Evolutionary conservation across 2,113 vertebrate genomes (phyloP).

Genomic region (Morone chrysops): DNA sequence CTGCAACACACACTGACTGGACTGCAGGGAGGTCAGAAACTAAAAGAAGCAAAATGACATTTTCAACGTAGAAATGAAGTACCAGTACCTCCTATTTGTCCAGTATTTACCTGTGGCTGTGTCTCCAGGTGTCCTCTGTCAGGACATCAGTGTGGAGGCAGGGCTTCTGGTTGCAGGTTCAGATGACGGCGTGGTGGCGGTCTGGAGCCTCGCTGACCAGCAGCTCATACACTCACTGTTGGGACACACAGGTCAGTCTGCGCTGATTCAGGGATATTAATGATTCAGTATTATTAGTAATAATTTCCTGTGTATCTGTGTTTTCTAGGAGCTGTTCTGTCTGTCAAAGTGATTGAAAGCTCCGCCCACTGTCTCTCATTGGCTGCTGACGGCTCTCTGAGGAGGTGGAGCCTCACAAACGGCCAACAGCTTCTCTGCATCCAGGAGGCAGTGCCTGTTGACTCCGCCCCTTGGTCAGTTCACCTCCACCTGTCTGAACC

Average conservation of each 20-base stretch:
- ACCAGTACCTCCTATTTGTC: no score
- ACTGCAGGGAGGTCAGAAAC: conserved; percentile 81
- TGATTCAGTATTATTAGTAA: neutral
- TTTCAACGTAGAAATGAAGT: neutral
- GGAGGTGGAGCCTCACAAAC: conserved; percentile 81
- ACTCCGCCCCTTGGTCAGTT: conserved; percentile 55
- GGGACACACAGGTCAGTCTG: conserved; percentile 83
- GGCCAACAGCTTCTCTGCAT: conserved; percentile 80
- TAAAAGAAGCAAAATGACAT: no score
- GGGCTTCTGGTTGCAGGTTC: conserved; percentile 83
- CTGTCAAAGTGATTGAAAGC: conserved; percentile 69
- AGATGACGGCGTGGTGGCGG: conserved; percentile 77
- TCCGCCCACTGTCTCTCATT: conserved; percentile 81
- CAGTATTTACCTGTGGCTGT: neutral
- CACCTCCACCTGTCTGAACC: conserved; percentile 78
- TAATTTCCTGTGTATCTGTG: neutral
- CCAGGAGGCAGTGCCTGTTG: conserved; percentile 54
- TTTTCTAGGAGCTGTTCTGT: conserved; percentile 80
- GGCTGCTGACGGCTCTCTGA: conserved; percentile 82
- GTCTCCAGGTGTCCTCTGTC: conserved; percentile 76
- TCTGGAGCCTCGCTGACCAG: conserved; percentile 81
- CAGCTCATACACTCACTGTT: conserved; percentile 79
- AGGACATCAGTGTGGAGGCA: conserved; percentile 79
- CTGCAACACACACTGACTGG: conserved; percentile 75
- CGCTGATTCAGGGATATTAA: neutral